phyloP scores from a whole-genome alignment of 2,113 vertebrate genomes.

The Catharus bicknelli region DNA sequence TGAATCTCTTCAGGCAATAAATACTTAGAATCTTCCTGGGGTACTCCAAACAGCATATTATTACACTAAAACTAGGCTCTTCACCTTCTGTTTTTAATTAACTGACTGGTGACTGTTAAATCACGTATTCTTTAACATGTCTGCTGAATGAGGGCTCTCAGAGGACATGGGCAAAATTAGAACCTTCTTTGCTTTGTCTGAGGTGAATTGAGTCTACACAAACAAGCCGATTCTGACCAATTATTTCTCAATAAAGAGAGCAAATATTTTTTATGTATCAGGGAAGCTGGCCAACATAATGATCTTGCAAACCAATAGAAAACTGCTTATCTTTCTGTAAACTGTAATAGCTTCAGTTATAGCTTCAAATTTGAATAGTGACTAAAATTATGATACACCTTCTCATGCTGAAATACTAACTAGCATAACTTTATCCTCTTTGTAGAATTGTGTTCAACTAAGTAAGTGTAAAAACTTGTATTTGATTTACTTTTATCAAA shows the following conservation, averaged over 20 bases:
- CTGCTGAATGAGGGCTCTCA: not conserved
- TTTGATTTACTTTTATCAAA: not conserved
- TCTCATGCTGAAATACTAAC: not conserved
- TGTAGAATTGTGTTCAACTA: not conserved
- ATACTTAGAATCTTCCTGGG: not conserved
- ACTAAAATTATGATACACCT: not conserved
- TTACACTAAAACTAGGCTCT: not conserved
- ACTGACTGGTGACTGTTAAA: not conserved
- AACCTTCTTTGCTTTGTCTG: not conserved
- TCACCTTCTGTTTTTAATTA: not conserved
- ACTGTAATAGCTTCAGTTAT: not conserved
- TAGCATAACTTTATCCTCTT: not conserved
- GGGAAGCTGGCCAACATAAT: not conserved
- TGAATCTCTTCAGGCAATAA: not conserved
- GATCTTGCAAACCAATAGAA: not conserved
- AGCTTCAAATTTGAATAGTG: not conserved
- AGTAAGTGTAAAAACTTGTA: not conserved
- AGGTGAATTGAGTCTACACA: not conserved
- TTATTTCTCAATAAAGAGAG: not conserved
- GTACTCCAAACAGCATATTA: not conserved
- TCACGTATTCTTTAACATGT: not conserved
- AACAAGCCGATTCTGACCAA: not conserved
- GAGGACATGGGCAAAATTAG: not conserved
- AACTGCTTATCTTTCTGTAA: not conserved
- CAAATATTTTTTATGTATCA: not conserved